phyloP scores from a whole-genome alignment of 2,113 vertebrate species.

The Cheirogaleus medius region DNA sequence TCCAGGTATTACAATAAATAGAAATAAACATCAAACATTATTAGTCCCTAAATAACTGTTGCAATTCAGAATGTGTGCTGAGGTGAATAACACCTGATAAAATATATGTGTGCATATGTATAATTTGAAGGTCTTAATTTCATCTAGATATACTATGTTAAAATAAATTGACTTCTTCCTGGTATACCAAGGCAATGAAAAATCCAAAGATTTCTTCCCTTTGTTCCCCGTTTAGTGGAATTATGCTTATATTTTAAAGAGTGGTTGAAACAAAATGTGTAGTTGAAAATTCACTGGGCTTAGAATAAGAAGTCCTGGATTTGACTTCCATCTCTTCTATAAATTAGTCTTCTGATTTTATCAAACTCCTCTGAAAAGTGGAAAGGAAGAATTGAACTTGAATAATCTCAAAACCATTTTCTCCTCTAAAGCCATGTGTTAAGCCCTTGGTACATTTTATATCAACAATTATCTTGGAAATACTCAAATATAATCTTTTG shows the following conservation, averaged over 20 bases:
- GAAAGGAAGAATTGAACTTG: not conserved
- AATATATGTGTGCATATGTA: not conserved
- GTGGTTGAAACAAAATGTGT: not conserved
- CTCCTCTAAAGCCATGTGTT: not conserved
- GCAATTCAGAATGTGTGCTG: not conserved
- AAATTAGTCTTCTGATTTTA: not conserved
- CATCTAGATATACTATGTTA: not conserved
- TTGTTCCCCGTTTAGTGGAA: not conserved
- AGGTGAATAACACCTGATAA: not conserved
- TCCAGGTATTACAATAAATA: not conserved
- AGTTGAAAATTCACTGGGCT: not conserved
- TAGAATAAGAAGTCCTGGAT: not conserved
- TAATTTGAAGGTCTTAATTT: conserved; percentile 17
- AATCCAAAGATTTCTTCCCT: not conserved
- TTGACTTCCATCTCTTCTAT: not conserved
- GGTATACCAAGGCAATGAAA: not conserved
- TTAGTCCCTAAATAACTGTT: not conserved
- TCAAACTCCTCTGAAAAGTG: conserved; percentile 1
- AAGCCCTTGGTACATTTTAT: not conserved
- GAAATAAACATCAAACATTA: not conserved
- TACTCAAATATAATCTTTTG: conserved; percentile 2
- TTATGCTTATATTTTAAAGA: conserved; percentile 10
- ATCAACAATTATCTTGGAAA: conserved; percentile 20
- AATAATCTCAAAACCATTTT: conserved; percentile 39
- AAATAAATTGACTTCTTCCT: conserved; percentile 24